Evolutionary conservation across 2,113 vertebrate species (phyloP), one percentile per base, ranked within the genome.

Genomic region (Hiodon tergisus): DNA sequence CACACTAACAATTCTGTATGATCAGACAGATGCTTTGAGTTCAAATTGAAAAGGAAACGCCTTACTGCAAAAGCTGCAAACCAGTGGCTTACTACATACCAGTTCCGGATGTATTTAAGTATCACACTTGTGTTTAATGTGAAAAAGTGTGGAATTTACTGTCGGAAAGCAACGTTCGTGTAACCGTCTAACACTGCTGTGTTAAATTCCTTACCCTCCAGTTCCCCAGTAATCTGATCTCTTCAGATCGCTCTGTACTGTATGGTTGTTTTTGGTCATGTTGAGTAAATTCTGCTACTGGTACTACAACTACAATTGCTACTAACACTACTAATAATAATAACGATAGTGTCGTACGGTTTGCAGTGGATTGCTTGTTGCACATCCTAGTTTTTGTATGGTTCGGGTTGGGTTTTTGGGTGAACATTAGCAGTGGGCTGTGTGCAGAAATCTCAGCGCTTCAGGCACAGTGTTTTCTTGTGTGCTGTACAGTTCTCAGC

Each of bases 61-160:
- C 31, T 31, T 31, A 31, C 31, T 31, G 31, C 31, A 31, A 31
- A 31, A 31, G 31, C 31, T 31, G 31, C n/a, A 9, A 10, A 67
- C 53, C 5, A 13, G 6, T 54, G 31, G 53, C 53, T 8, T 47
- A 63, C 59, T 54, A 6, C n/a, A n/a, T 6, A 17, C 14, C 68
- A 63, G 6, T 62, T 68, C n/a, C 17, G 52, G 71, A 72, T 61
- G 71, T 61, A 51, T 62, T 76, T 13, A 48, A 76, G 31, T 71
- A 71, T 78, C 5, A 52, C 48, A 58, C 58, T 53, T 13, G n/a
- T 76, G 73, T 75, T 78, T 57, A 54, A 68, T 72, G 69, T 52
- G 75, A 48, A 72, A 10, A 50, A 60, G 73, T 76, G 76, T 78
- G 76, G 79, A 80, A 80, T 80, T 67, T 61, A 51, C 73, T 52